Evolutionary conservation across 2,797 vertebrate species (phyloP), one percentile per base, ranked within the genome.

Genomic region (Lophotriccus pileatus): DNA sequence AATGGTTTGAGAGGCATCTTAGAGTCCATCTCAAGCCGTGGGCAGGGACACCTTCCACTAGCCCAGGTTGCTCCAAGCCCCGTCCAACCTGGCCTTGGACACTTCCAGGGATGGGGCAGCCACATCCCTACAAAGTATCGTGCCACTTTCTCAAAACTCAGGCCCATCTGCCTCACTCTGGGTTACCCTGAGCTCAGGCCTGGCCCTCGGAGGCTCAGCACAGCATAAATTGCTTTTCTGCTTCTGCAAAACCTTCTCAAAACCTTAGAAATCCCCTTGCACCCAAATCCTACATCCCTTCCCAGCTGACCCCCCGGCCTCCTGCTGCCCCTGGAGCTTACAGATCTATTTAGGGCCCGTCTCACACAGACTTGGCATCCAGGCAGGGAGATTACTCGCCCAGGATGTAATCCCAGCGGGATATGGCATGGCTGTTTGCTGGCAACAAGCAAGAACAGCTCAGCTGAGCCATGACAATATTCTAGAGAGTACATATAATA

Each of bases 401-500:
- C 1, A 3, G 79, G 69, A 41, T 6, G 67, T 56, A 62, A 90
- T 59, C 94, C 79, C 84, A 70, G 78, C 56, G 28, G 30, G 16
- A 25, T 1, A 23, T 5, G 25, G 64, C 68, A 30, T 8, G 3
- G 21, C 39, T 84, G 27, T 62, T 63, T 44, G 81, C 62, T 84
- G 86, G 53, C 2, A n/a, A 24, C 10, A 9, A 30, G 27, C 9
- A 14, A 47, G 58, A 63, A 13, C 9, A 23, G 60, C 15, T 84
- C 75, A 78, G 86, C 62, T n/a, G 41, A 64, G 76, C 66, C 85
- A 44, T 1, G 19, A 30, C 68, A 36, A 41, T 6, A 4, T 36
- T 62, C 30, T 3, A 55, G 32, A 59, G 34, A 7, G 1, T 3
- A 46, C 0, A 1, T 3, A 6, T 5, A 1, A 37, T 18, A 28